Percentiles rank a stretch among this genome's conserved stretches.
phyloP scores from a whole-genome alignment of 2,888 invertebrate species.

The Tryphoninae sp. region DNA sequence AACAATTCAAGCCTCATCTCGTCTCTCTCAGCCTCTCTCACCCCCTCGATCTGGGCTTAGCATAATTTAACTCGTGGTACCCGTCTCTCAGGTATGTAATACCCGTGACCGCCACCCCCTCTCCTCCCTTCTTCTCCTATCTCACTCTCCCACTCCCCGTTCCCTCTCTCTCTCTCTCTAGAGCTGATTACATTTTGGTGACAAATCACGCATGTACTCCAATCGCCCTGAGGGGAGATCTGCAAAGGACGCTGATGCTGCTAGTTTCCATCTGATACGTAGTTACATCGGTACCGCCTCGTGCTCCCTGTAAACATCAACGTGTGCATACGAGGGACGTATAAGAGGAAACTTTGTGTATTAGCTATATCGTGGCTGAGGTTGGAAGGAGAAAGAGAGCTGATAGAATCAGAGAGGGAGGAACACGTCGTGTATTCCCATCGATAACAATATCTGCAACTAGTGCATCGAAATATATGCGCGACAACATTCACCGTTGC shows the following conservation, averaged over 20 bases:
- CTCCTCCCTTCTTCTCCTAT: constrained; percentile 17
- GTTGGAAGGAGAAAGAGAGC: constrained; percentile 29
- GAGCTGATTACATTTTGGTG: constrained; percentile 55
- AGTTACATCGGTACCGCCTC: constrained; percentile 3
- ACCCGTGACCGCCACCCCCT: constrained; percentile 52
- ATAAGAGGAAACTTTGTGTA: constrained; percentile 51
- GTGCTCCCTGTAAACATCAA: neutral
- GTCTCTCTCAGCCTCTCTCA: constrained; percentile 29
- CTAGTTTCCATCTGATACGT: constrained; percentile 26
- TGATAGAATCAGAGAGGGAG: neutral
- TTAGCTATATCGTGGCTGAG: constrained; percentile 54
- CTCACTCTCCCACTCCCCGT: constrained; percentile 1
- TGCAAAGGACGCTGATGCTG: constrained; percentile 18
- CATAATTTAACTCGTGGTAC: constrained; percentile 65
- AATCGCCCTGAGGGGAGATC: constrained; percentile 2
- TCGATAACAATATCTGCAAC: constrained; percentile 47
- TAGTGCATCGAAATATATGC: constrained; percentile 41
- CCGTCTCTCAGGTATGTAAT: constrained; percentile 64
- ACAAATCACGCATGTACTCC: constrained; percentile 55
- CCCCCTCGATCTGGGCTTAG: constrained; percentile 61
- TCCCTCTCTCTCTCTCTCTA: neutral
- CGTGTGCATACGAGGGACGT: neutral
- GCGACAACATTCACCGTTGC: constrained; percentile 29
- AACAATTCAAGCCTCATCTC: constrained; percentile 46
- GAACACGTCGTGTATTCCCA: constrained; percentile 4